Evolutionary conservation across 2,888 invertebrate species (phyloP), one percentile per base, ranked within the genome.

Genomic region (Lomographa bimaculata): DNA sequence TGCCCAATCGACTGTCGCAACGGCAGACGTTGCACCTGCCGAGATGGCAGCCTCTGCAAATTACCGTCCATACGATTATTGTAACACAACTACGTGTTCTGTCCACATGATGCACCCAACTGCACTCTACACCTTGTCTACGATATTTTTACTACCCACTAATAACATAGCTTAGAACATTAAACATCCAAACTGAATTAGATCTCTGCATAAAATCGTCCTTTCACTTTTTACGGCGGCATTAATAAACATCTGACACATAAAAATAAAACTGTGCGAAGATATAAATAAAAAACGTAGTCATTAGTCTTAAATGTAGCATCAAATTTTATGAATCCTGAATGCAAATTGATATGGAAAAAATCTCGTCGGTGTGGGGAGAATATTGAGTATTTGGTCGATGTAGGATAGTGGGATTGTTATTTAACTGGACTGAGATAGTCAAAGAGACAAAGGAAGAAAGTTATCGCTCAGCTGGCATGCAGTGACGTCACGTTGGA

Each of bases 1-100:
- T 86, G 78, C 86, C 79, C 86, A 86, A 86, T 79, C 67, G 58
- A 50, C 73, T 86, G 83, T 79, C 83, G 86, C 83, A 86, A 86
- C 77, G 75, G 74, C 79, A 78, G 80, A 78, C 74, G 78, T 67
- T 76, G 82, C 86, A 85, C 84, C 82, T 84, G 85, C 71, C 75
- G 70, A 81, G 84, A 81, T 79, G 77, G 65, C 68, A 75, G 71
- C 72, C 71, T 74, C 70, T 73, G 78, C 78, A 77, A 79, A 81
- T 77, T 77, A 60, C 71, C 71, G 63, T 51, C 63, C 69, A 69
- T 66, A 68, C 42, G 38, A 35, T 44, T 49, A 54, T 46, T 38
- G 18, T 43, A 43, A 33, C 26, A 24, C 29, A 8, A 19, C 11
- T 8, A 34, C 37, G 3, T 7, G 23, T 7, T 25, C 29, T 33